A percentile compares a stretch with the other conserved stretches of the same genome.
phyloP scores from a whole-genome alignment of 37 sponge, comb jelly and placozoan species.

The Mnemiopsis leidyi region DNA sequence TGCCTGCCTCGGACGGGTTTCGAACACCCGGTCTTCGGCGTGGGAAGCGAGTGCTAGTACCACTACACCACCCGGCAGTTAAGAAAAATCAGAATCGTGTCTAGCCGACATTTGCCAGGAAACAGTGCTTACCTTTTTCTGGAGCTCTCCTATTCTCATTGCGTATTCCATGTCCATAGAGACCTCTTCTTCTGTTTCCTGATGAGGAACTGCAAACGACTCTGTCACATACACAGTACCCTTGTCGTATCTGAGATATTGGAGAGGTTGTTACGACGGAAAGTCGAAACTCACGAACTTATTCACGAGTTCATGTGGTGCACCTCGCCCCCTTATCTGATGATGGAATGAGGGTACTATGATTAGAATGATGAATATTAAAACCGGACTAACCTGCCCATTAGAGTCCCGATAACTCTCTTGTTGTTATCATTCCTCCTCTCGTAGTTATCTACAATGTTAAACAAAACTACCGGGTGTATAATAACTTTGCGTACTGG shows the following conservation, averaged over 20 bases:
- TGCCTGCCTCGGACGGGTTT: no score
- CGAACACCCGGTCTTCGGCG: no score
- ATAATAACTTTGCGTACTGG: constrained; percentile 48
- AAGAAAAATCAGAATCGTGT: no score
- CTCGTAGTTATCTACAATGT: constrained; percentile 61
- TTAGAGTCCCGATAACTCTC: constrained; percentile 43
- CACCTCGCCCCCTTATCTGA: no score
- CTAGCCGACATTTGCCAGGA: no score
- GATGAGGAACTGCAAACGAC: constrained; percentile 62
- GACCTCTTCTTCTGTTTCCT: constrained; percentile 61
- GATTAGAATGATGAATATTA: no score
- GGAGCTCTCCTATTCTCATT: constrained; percentile 58
- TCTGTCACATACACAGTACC: constrained; percentile 33
- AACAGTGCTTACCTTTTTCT: constrained; percentile 62
- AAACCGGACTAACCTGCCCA: constrained; percentile 41
- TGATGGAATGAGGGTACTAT: no score
- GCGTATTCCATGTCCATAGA: constrained; percentile 65
- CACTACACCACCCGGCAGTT: no score
- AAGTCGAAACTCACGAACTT: no score
- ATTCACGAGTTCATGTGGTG: no score
- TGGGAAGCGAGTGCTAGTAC: no score
- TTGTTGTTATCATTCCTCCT: constrained; percentile 62
- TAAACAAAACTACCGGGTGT: constrained; percentile 54
- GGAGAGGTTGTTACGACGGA: no score
- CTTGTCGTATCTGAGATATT: constrained; percentile 13